Percentiles rank a stretch among this genome's conserved stretches.
phyloP scores from a whole-genome alignment of 2,797 vertebrate species.

The Prunella strophiata region DNA sequence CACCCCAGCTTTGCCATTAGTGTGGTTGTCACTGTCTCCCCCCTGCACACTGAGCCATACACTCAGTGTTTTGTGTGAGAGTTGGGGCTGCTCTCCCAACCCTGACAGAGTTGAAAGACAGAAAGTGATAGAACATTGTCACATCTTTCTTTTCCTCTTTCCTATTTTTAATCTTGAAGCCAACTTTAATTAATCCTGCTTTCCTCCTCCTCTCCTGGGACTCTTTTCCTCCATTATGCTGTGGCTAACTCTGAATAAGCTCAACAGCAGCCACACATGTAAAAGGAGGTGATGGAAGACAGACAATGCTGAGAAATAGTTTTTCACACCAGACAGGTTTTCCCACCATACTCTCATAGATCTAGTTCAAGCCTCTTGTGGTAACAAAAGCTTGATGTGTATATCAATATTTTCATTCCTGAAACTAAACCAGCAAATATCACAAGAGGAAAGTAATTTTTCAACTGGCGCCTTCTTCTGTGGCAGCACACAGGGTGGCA shows the following conservation, averaged over 20 bases:
- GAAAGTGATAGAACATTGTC: background rate
- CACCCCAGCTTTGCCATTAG: background rate
- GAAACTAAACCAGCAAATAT: slow-evolving; percentile 57
- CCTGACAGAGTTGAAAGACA: background rate
- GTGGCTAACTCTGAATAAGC: background rate
- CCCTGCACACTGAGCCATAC: background rate
- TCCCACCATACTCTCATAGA: background rate
- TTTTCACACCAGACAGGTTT: slow-evolving; percentile 28
- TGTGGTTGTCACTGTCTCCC: background rate
- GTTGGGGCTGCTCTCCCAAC: background rate
- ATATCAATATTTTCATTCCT: slow-evolving; percentile 59
- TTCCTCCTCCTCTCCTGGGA: background rate
- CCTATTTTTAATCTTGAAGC: background rate
- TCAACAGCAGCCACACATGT: background rate
- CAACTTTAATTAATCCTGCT: background rate
- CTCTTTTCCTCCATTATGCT: background rate
- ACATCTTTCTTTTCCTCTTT: background rate
- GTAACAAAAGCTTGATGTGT: slow-evolving; percentile 11
- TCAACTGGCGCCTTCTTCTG: slow-evolving; percentile 49
- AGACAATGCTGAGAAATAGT: background rate
- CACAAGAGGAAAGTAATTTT: slow-evolving; percentile 49
- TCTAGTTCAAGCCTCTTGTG: background rate
- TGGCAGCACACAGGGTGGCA: slow-evolving; percentile 55
- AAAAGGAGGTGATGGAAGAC: background rate
- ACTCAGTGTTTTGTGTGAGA: rapidly evolving